A percentile compares a stretch with the other conserved stretches of the same genome.
phyloP scores from a whole-genome alignment of 2,888 invertebrate species.

The Copidosoma aretas region DNA sequence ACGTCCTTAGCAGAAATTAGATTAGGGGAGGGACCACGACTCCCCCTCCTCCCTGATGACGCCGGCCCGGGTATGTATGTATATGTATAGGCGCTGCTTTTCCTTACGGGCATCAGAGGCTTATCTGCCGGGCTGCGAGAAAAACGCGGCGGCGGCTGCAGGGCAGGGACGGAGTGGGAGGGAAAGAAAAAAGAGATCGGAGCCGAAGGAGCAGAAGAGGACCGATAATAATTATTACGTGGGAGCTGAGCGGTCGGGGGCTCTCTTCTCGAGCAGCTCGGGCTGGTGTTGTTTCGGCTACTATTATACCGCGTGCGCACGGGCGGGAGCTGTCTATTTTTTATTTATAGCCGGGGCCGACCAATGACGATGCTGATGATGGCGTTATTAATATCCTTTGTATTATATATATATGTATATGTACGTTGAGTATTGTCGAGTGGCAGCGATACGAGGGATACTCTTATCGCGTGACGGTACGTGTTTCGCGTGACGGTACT shows the following conservation, averaged over 20 bases:
- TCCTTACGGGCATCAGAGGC: not conserved
- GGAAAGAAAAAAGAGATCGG: constrained; percentile 9
- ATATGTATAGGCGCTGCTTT: constrained; percentile 6
- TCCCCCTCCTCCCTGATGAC: not conserved
- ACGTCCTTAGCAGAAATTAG: constrained; percentile 38
- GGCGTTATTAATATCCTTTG: too few relatives aligned
- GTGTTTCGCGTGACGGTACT: too few relatives aligned
- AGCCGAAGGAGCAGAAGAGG: not conserved
- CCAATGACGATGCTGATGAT: too few relatives aligned
- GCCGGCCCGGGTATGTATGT: not conserved
- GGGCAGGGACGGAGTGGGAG: not conserved
- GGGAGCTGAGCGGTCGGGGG: not conserved
- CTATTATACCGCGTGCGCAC: too few relatives aligned
- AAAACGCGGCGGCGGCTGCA: constrained; percentile 8
- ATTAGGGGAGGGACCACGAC: constrained; percentile 31
- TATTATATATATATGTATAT: too few relatives aligned
- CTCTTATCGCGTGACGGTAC: too few relatives aligned
- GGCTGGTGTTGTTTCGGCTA: too few relatives aligned
- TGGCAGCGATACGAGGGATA: too few relatives aligned
- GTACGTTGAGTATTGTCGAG: too few relatives aligned
- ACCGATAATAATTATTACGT: constrained; percentile 21
- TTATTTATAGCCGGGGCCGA: too few relatives aligned
- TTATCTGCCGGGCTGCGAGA: constrained; percentile 13
- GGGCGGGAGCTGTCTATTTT: too few relatives aligned
- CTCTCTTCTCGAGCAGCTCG: too few relatives aligned